Conservation (phyloP, 2,797 vertebrate species). For the Characodon lateralis region DNA sequence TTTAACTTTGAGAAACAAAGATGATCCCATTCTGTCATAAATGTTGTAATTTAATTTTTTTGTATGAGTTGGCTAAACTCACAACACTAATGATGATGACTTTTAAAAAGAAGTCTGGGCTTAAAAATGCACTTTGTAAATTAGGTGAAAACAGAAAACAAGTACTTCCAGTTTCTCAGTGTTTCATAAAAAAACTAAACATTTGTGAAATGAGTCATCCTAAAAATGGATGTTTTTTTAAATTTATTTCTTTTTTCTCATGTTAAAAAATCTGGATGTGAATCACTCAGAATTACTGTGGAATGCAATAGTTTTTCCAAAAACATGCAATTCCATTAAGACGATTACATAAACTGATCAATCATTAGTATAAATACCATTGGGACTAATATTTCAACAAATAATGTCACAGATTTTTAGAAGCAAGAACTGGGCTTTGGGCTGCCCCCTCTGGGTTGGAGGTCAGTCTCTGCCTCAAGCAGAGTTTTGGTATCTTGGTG, state of each 20-base stretch:
- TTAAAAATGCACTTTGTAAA: conserved; percentile 3
- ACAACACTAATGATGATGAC: neutral
- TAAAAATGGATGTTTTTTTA: neutral
- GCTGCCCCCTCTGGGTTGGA: no score
- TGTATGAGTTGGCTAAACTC: conserved; percentile 6
- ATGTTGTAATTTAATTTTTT: conserved; percentile 13
- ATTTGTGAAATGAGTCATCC: neutral
- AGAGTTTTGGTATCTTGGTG: neutral
- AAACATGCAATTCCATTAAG: neutral
- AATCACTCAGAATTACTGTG: neutral
- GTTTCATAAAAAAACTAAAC: conserved; percentile 13
- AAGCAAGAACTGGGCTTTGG: neutral
- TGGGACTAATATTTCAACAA: neutral
- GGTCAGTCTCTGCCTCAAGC: neutral
- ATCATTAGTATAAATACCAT: neutral
- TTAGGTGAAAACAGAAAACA: conserved; percentile 17
- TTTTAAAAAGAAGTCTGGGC: conserved; percentile 16
- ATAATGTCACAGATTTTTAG: neutral
- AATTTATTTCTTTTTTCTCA: neutral
- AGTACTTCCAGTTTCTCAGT: conserved; percentile 16
- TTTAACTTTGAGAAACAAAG: neutral
- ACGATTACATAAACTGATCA: neutral
- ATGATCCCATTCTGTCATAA: conserved; percentile 22
- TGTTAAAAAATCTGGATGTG: neutral
- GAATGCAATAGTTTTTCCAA: neutral